Evolutionary conservation across 1,140 invertebrate species (phyloP).

Genomic region (Trypoxylus dichotomus): DNA sequence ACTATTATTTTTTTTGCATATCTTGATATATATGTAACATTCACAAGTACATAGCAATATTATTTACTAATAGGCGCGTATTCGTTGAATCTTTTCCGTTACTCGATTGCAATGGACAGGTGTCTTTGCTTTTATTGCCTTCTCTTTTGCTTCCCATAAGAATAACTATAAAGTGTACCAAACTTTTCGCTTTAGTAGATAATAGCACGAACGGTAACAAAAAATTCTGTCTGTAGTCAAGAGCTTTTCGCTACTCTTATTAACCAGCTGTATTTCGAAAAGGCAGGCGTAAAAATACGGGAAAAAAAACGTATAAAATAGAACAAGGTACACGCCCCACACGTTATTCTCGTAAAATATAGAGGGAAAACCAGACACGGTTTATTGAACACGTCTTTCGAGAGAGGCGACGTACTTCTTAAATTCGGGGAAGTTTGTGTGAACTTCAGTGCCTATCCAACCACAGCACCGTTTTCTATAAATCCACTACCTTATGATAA

Average conservation of each 20-base stretch:
- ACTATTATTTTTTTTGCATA: no score
- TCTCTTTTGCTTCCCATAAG: no score
- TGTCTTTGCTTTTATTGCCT: no score
- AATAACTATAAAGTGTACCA: no score
- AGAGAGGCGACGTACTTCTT: slow-evolving; percentile 3
- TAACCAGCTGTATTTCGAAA: not conserved
- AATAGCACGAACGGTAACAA: not conserved
- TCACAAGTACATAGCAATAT: no score
- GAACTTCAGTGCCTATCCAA: not conserved
- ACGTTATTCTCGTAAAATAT: not conserved
- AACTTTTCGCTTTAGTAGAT: no score
- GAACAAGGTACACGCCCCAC: not conserved
- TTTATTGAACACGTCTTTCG: not conserved
- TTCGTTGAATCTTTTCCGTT: no score
- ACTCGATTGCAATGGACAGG: no score
- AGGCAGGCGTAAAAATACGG: not conserved
- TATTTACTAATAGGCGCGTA: no score
- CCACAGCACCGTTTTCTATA: not conserved
- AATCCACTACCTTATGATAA: not conserved
- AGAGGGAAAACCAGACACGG: not conserved
- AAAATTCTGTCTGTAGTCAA: not conserved
- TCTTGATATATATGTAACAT: no score
- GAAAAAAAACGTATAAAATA: not conserved
- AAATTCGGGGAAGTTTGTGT: not conserved
- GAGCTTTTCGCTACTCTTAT: not conserved